Base-by-base conservation (phyloP, 2,888 invertebrate genomes). In the Notocelia uddmanniana region DNA sequence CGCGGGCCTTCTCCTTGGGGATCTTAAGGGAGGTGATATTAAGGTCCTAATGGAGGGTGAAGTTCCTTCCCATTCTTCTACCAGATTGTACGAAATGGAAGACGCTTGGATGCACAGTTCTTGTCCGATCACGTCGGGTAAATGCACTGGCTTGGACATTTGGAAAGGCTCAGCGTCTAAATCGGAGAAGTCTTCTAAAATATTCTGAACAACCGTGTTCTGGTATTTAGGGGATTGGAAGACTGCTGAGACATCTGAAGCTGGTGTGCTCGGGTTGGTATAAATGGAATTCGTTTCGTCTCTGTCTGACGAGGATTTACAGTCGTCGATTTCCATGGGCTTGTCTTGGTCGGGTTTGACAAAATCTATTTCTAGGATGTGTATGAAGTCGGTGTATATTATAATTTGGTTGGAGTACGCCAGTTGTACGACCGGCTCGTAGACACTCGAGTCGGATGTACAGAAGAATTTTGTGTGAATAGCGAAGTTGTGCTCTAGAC, bases 381-480 rank as follows among this genome's bases (percentile, higher is more conserved):
- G 97, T 78, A 98, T 95, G 89, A 96, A 97, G 82, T 98, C 98
- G 1, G 98, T 97, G 86, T 98, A 97, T 66, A 98, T 95, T 59
- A 98, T 95, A 73, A 97, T 96, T 79, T 96, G 95, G 79, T 96
- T 96, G 64, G 95, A 95, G 81, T 96, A 96, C 10, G 96, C 95
- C 59, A 96, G 90, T 82, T 96, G 96, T 3, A 96, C 95, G 10
- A 95, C 95, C 0, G 96, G 96, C 79, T 96, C 95, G 81, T 97
- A 97, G 86, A 95, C 94, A 31, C 97, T 98, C 80, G 96, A 97
- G 63, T 98, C 97, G 57, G 97, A 96, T n/a, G 97, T 97, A 79
- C 98, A 96, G 84, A 97, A 97, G 87, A 98, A 98, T 85, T 97
- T 97, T 78, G 98, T 98, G 89, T 99, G 98, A 76, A 98, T 96